These are phyloP conservation scores for Pachyramphus minor DNA, from an alignment of 2,113 vertebrate species.

Conservation along the genomic window DNA sequence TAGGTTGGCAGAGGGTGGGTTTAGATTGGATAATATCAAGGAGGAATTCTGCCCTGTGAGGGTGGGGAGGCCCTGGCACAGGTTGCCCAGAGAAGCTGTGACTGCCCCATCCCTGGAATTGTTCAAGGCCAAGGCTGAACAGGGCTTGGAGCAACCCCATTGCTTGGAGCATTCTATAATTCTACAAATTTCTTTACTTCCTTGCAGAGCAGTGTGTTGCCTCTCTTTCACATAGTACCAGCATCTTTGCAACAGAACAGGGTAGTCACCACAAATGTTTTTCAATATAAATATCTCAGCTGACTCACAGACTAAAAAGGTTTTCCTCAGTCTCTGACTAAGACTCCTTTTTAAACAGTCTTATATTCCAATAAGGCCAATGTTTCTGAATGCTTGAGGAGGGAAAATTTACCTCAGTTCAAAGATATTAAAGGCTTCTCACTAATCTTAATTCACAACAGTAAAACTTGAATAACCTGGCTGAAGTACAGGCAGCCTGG, in stretches of 20 bases:
- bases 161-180: no score
- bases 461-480: neutral
- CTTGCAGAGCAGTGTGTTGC: neutral
- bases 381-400: neutral
- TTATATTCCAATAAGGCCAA: neutral
- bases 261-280: conserved; percentile 1
- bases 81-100: neutral
- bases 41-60: neutral
- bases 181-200: neutral
- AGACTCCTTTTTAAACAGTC: neutral
- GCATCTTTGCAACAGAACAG: neutral
- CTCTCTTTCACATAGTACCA: neutral
- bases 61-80: neutral
- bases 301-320: neutral
- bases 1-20: neutral
- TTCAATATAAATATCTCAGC: neutral
- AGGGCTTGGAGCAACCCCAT: neutral
- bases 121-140: neutral
- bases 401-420: neutral
- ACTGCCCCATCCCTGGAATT: neutral
- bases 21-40: neutral
- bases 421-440: neutral
- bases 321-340: neutral
- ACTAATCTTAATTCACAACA: neutral
- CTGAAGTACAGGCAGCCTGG: neutral